A percentile compares a stretch with the other conserved stretches of the same genome.
These are phyloP conservation scores for Pundamilia nyererei DNA, from an alignment of 2,113 vertebrate species.

Conservation along the genomic window DNA sequence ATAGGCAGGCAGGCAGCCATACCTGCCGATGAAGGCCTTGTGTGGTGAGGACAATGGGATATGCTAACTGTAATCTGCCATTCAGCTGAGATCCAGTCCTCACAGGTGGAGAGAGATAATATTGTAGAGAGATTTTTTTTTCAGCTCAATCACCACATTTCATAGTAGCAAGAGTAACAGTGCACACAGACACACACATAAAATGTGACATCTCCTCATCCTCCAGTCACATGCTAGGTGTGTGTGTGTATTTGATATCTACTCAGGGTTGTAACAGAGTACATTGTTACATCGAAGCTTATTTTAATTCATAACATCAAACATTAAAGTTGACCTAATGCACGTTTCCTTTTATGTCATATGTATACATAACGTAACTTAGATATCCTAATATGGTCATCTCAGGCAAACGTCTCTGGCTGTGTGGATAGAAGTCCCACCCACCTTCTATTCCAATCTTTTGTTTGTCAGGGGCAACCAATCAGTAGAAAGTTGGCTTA, in stretches of 20 bases:
- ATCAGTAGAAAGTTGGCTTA: not conserved
- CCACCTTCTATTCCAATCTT: not conserved
- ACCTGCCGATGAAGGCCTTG: not conserved
- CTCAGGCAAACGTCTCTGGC: not conserved
- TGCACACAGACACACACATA: not conserved
- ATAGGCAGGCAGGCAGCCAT: not conserved
- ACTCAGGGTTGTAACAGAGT: not conserved
- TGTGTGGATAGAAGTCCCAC: not conserved
- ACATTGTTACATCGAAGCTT: not conserved
- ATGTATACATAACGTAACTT: not conserved
- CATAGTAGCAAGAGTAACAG: not conserved
- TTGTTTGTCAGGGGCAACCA: not conserved
- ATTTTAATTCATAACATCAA: not conserved
- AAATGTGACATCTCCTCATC: not conserved
- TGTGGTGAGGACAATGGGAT: constrained; percentile 16
- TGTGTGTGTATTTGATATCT: not conserved
- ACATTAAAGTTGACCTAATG: not conserved
- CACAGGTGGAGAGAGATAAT: constrained; percentile 40
- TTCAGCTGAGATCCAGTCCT: constrained; percentile 5
- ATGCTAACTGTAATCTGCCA: constrained; percentile 18
- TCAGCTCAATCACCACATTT: constrained; percentile 11
- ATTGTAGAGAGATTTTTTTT: constrained; percentile 4
- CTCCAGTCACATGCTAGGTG: not conserved
- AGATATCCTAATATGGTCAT: not conserved
- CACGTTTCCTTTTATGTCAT: not conserved